Percentiles rank a stretch among this genome's conserved stretches.
These are phyloP conservation scores for Leucophenga maculata DNA, from an alignment of 2,888 invertebrate genomes.

Conservation along the genomic window DNA sequence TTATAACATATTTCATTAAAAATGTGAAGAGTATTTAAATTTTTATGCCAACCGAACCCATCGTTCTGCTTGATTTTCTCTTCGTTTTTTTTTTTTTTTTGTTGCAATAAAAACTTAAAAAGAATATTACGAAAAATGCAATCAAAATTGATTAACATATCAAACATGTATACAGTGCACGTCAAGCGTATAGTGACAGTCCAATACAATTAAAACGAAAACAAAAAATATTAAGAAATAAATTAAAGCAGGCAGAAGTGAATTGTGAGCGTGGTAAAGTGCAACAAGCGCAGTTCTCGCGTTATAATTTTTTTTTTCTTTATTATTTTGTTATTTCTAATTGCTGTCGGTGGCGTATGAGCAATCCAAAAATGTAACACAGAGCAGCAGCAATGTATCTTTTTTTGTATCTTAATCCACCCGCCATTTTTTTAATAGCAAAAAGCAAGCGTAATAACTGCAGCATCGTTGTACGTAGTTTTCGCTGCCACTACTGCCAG, in stretches of 20 bases:
- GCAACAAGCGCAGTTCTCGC: constrained; percentile 57
- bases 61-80: background rate
- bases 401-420: constrained; percentile 7
- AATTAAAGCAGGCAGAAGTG: constrained; percentile 7
- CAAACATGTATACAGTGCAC: constrained; percentile 35
- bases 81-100: background rate
- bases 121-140: constrained; percentile 42
- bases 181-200: constrained; percentile 22
- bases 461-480: background rate
- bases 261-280: constrained; percentile 55
- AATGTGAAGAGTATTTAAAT: background rate
- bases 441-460: background rate
- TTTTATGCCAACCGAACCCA: too few relatives aligned
- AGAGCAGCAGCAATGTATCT: constrained; percentile 21
- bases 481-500: background rate
- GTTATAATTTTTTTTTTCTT: constrained; percentile 37
- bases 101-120: constrained; percentile 2
- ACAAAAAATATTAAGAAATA: constrained; percentile 20
- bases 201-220: constrained; percentile 22
- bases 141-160: constrained; percentile 57
- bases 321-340: background rate
- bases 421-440: constrained; percentile 18
- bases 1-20: too few relatives aligned
- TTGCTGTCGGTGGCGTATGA: constrained; percentile 18
- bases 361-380: constrained; percentile 15